Conservation (phyloP, 2,888 invertebrate genomes). For the Serrognathus titanus region DNA sequence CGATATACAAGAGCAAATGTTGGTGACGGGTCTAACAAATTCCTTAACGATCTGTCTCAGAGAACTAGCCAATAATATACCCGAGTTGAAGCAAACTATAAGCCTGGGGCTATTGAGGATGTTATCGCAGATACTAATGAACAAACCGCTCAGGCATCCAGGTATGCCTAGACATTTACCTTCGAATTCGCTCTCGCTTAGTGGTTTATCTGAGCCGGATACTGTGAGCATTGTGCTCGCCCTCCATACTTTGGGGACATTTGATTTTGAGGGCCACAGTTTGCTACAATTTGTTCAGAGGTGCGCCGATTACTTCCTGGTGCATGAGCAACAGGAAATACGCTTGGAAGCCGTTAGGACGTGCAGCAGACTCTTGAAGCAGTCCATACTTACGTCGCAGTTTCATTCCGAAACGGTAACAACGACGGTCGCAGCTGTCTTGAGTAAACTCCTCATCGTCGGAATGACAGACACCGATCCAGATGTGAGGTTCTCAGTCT, state of each 20-base stretch:
- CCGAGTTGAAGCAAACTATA: conserved; percentile 82
- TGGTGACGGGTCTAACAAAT: conserved; percentile 86
- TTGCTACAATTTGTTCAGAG: conserved; percentile 88
- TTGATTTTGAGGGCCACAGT: conserved; percentile 84
- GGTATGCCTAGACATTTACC: conserved; percentile 64
- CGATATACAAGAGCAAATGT: conserved; percentile 86
- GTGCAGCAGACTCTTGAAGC: conserved; percentile 81
- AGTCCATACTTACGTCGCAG: conserved; percentile 66
- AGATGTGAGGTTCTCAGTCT: conserved; percentile 89
- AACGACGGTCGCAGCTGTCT: conserved; percentile 84
- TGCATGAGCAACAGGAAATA: conserved; percentile 87
- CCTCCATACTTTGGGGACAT: conserved; percentile 84
- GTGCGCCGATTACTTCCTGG: conserved; percentile 88
- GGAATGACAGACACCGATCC: conserved; percentile 95
- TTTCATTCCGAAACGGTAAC: conserved; percentile 81
- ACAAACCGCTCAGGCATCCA: conserved; percentile 78
- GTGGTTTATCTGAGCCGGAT: conserved; percentile 60
- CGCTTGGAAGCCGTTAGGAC: conserved; percentile 93
- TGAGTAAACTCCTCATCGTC: conserved; percentile 85
- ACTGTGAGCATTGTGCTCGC: conserved; percentile 86
- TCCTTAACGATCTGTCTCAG: conserved; percentile 87
- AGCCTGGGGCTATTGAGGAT: conserved; percentile 90
- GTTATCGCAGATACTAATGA: conserved; percentile 86
- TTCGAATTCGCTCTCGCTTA: conserved; percentile 51
- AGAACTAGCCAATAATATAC: conserved; percentile 85